Evolutionary conservation across 1,140 invertebrate species (phyloP).

Genomic region (Cydia splendana): DNA sequence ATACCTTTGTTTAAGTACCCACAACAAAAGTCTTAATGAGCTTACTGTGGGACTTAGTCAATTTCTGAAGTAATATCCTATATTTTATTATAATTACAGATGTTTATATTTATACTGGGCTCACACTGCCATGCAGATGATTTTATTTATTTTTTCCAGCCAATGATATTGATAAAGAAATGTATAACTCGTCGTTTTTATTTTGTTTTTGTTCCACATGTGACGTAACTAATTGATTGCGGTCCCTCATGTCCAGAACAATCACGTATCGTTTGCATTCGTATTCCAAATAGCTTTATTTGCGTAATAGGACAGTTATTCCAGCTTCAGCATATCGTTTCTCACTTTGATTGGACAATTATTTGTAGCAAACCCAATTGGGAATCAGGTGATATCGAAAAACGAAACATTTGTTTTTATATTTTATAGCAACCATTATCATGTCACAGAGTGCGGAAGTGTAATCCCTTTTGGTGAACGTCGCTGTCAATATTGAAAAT

Average conservation of each 20-base stretch:
- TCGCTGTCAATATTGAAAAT: no score
- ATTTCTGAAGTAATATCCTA: no score
- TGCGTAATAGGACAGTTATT: neutral
- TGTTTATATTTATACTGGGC: no score
- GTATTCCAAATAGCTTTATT: neutral
- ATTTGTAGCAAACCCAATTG: neutral
- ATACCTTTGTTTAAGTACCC: no score
- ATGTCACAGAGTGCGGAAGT: neutral
- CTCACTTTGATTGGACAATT: neutral
- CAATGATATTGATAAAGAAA: no score
- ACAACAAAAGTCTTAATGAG: no score
- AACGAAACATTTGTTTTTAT: constrained; percentile 1
- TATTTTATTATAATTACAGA: no score
- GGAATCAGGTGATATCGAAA: neutral
- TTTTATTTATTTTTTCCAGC: no score
- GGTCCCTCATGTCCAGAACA: neutral
- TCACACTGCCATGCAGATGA: no score
- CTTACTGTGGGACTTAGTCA: no score
- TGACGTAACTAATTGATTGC: no score
- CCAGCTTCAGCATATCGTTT: neutral
- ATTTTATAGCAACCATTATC: constrained; percentile 1
- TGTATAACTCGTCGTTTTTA: neutral
- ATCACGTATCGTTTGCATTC: neutral
- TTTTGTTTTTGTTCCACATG: no score
- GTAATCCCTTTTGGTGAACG: neutral